Evolutionary conservation across 2,888 invertebrate genomes (phyloP).

Genomic region (Litoditis marina): DNA sequence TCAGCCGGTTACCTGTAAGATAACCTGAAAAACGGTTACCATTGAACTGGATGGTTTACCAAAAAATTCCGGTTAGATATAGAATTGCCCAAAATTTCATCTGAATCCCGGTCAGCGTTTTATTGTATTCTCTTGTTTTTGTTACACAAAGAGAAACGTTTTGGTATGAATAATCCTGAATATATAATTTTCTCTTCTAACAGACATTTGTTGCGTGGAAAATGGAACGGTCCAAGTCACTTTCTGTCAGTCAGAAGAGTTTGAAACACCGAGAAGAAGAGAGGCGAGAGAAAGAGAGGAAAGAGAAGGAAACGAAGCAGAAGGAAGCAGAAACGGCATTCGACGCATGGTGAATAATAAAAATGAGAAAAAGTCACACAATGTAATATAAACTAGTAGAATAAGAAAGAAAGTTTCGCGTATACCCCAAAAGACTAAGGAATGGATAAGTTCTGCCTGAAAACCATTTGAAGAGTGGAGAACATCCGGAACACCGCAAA

Average conservation of each 20-base stretch:
- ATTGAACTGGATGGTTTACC: too few species aligned
- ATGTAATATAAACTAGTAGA: not conserved
- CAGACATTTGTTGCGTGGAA: constrained; percentile 32
- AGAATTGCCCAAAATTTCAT: too few species aligned
- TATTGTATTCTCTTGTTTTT: too few species aligned
- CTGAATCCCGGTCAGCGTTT: too few species aligned
- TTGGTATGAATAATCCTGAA: too few species aligned
- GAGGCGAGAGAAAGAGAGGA: constrained; percentile 12
- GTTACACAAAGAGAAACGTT: too few species aligned
- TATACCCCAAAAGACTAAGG: too few species aligned
- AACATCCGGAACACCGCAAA: too few species aligned
- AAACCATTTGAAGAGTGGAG: too few species aligned
- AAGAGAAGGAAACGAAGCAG: constrained; percentile 12
- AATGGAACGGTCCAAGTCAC: constrained; percentile 23
- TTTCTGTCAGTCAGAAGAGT: constrained; percentile 13
- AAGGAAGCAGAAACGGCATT: constrained; percentile 28
- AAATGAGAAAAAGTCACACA: not conserved
- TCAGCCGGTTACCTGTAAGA: not conserved
- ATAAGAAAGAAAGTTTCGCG: too few species aligned
- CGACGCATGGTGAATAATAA: constrained; percentile 22
- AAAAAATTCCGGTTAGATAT: too few species aligned
- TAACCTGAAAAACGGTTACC: not conserved
- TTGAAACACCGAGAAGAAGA: constrained; percentile 13
- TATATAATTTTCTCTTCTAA: not conserved
- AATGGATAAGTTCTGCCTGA: too few species aligned